A percentile compares a stretch with the other conserved stretches of the same genome.
Evolutionary conservation across 2,888 invertebrate genomes (phyloP).

Genomic region (Stictocephala bisonia): DNA sequence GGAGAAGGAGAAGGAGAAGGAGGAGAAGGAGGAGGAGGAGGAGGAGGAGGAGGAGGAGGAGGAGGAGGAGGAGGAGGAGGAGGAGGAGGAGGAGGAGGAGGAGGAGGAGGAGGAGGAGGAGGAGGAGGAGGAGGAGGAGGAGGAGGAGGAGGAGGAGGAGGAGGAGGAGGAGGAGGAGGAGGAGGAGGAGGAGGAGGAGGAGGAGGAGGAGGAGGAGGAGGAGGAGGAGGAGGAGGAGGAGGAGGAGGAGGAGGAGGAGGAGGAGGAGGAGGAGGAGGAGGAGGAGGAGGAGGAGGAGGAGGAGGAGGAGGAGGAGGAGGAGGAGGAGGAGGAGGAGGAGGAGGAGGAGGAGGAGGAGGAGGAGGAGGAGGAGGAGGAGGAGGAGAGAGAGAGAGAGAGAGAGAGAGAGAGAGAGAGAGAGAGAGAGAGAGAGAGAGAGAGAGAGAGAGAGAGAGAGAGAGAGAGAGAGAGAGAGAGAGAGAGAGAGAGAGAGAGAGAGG

Average conservation of each 20-base stretch:
- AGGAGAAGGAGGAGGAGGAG: background rate
- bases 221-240: background rate
- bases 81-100: background rate
- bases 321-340: background rate
- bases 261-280: background rate
- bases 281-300: background rate
- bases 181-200: background rate
- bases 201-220: background rate
- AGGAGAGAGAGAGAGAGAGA: background rate
- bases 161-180: background rate
- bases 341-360: background rate
- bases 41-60: background rate
- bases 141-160: background rate
- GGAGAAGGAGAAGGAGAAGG: background rate
- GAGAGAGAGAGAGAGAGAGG: background rate
- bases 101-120: background rate
- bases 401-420: background rate
- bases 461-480: background rate
- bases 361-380: background rate
- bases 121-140: background rate
- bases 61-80: background rate
- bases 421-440: background rate
- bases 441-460: background rate
- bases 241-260: background rate
- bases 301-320: background rate